Percentiles rank a stretch among this genome's conserved stretches.
Evolutionary conservation across 2,888 invertebrate genomes (phyloP).

Genomic region (Dicranocentrus wangi): DNA sequence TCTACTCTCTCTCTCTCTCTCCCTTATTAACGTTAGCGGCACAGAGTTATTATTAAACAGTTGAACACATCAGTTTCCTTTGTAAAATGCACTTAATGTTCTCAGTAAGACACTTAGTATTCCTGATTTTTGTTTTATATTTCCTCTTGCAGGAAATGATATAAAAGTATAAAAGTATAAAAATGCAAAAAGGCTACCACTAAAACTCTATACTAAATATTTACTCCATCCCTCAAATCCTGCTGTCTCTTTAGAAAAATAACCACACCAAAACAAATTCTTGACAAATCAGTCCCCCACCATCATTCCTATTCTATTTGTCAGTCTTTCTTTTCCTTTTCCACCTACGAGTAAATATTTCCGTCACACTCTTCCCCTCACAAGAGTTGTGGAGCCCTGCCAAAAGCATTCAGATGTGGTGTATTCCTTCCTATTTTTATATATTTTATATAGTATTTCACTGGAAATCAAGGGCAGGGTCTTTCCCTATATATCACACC

Average conservation of each 20-base stretch:
- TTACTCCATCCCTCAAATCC: neutral
- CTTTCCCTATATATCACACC: neutral
- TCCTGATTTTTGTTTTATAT: neutral
- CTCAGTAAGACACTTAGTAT: constrained; percentile 6
- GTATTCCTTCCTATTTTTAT: neutral
- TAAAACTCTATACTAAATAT: neutral
- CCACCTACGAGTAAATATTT: constrained; percentile 27
- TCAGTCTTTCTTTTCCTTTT: constrained; percentile 38
- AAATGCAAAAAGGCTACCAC: neutral
- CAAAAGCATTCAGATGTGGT: constrained; percentile 22
- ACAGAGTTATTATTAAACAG: neutral
- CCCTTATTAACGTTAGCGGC: neutral
- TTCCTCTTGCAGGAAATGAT: neutral
- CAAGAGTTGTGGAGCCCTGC: constrained; percentile 39
- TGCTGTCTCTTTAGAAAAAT: neutral
- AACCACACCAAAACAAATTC: neutral
- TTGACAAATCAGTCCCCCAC: neutral
- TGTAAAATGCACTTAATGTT: neutral
- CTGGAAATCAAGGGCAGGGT: constrained; percentile 62
- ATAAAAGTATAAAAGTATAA: constrained; percentile 28
- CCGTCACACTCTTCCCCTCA: constrained; percentile 13
- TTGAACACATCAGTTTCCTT: neutral
- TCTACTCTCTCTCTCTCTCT: neutral
- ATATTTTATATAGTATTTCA: neutral
- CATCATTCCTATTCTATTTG: constrained; percentile 9